Evolutionary conservation across 2,888 invertebrate species (phyloP).

Genomic region (Lasioglossum lativentre): DNA sequence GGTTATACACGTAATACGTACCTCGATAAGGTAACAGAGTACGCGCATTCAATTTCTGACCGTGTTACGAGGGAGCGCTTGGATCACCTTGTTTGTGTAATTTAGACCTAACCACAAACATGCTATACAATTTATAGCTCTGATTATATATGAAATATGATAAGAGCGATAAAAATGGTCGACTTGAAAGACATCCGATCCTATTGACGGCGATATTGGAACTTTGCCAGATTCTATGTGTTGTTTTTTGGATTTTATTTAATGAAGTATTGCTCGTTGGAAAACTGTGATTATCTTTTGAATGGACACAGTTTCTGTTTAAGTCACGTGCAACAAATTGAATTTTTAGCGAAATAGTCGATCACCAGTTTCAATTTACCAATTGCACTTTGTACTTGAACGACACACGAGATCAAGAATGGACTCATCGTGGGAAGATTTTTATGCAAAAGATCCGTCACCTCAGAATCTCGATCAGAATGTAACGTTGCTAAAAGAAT

Average conservation of each 20-base stretch:
- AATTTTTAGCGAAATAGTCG: neutral
- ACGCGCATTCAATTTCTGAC: neutral
- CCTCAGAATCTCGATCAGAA: constrained; percentile 92
- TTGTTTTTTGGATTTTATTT: neutral
- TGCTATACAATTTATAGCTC: neutral
- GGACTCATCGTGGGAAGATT: constrained; percentile 92
- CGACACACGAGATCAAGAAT: constrained; percentile 9
- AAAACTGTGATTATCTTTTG: neutral
- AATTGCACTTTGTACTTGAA: neutral
- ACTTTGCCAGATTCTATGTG: neutral
- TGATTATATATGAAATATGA: neutral
- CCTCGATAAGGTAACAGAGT: constrained; percentile 4
- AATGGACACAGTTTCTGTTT: neutral
- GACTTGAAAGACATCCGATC: neutral
- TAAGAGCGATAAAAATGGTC: neutral
- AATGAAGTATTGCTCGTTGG: neutral
- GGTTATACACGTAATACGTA: neutral
- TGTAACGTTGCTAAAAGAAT: constrained; percentile 90
- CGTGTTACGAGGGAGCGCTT: constrained; percentile 10
- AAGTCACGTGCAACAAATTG: neutral
- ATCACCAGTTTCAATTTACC: neutral
- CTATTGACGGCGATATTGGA: neutral
- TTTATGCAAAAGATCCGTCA: constrained; percentile 91
- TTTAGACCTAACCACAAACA: neutral
- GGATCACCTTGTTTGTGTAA: neutral